phyloP scores from a whole-genome alignment of 2,113 vertebrate species.

The Lagopus leucura region DNA sequence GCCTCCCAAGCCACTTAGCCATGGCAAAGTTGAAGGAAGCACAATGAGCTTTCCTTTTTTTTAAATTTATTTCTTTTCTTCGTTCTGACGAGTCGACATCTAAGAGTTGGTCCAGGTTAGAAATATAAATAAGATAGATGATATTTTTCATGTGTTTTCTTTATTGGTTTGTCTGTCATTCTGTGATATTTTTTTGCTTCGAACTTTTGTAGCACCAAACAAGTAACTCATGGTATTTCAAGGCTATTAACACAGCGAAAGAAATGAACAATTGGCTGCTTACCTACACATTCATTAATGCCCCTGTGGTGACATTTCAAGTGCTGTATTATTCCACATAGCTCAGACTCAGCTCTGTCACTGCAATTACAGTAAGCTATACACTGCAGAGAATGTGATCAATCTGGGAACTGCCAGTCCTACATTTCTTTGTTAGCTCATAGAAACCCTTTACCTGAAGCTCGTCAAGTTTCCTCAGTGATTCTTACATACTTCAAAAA shows the following conservation, averaged over 20 bases:
- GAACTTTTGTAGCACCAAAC: no score
- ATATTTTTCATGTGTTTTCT: no score
- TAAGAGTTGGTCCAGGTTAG: background rate
- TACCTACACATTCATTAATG: background rate
- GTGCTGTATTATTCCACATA: no score
- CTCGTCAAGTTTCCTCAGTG: background rate
- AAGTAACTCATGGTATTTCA: no score
- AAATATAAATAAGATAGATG: no score
- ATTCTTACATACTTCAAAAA: background rate
- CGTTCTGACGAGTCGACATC: background rate
- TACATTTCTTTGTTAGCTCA: background rate
- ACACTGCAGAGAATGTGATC: background rate
- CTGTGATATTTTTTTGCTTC: no score
- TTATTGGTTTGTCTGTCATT: no score
- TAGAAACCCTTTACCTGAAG: background rate
- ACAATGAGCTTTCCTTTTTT: background rate
- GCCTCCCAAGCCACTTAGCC: background rate
- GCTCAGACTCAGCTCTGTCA: no score
- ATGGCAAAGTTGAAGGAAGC: background rate
- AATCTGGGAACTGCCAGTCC: background rate
- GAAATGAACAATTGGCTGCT: background rate
- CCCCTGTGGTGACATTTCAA: no score
- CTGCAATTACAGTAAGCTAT: no score
- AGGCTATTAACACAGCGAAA: no score
- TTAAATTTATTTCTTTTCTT: background rate